Conservation (phyloP, 1,140 invertebrate genomes). For the Heliothis subflexa region DNA sequence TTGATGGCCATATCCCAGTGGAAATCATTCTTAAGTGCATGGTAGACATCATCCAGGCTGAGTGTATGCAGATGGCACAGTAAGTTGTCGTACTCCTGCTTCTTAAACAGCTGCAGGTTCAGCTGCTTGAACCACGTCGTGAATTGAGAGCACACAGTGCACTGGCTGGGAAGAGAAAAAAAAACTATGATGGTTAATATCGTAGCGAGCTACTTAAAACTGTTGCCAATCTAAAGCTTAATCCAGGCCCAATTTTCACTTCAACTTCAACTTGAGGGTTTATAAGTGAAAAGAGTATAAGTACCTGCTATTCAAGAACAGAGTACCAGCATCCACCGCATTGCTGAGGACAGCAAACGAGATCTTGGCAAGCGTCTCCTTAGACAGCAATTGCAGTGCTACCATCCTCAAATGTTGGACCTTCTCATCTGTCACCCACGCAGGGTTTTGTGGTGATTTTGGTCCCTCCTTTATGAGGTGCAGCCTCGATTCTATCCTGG, state of each 20-base stretch:
- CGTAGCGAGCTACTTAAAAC: neutral
- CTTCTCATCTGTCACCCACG: conserved; percentile 75
- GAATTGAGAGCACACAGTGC: conserved; percentile 71
- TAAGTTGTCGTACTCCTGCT: conserved; percentile 79
- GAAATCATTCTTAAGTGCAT: conserved; percentile 75
- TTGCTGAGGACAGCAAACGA: conserved; percentile 75
- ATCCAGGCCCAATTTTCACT: too few species aligned
- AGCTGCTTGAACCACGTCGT: conserved; percentile 84
- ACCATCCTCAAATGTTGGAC: conserved; percentile 58
- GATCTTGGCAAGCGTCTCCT: conserved; percentile 72
- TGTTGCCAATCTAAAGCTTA: too few species aligned
- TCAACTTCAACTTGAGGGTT: neutral
- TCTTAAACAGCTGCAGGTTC: conserved; percentile 83
- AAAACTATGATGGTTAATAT: neutral
- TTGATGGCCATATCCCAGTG: conserved; percentile 84
- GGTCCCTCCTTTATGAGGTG: conserved; percentile 64
- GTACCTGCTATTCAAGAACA: conserved; percentile 79
- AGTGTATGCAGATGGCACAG: conserved; percentile 76
- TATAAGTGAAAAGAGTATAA: neutral
- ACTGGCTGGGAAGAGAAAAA: conserved; percentile 61
- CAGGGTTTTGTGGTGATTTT: conserved; percentile 59
- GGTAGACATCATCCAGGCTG: conserved; percentile 64
- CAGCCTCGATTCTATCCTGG: conserved; percentile 61
- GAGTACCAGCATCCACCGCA: conserved; percentile 74
- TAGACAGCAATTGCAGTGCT: conserved; percentile 64